phyloP scores from a whole-genome alignment of 2,113 vertebrate species.

The Xerus inauris region DNA sequence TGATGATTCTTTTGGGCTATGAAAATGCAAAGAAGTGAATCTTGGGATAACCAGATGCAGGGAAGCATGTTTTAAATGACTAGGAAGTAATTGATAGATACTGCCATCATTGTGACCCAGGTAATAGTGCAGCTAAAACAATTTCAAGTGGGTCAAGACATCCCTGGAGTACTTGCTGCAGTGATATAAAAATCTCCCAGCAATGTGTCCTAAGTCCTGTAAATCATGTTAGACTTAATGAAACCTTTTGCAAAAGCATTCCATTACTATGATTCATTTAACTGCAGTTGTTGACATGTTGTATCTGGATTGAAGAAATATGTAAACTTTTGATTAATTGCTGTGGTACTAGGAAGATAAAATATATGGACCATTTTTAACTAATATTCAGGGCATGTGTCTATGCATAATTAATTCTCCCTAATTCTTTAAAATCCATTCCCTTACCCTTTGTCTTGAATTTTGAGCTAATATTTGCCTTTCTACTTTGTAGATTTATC shows the following conservation, averaged over 20 bases:
- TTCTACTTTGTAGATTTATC: slow-evolving; percentile 47
- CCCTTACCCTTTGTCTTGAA: slow-evolving; percentile 24
- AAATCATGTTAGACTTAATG: slow-evolving; percentile 86
- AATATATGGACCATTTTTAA: slow-evolving; percentile 33
- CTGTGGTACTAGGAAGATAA: slow-evolving; percentile 45
- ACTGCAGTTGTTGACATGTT: slow-evolving; percentile 73
- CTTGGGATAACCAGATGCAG: slow-evolving; percentile 78
- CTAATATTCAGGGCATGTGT: slow-evolving; percentile 9
- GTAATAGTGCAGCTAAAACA: slow-evolving; percentile 86
- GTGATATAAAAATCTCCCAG: slow-evolving; percentile 85
- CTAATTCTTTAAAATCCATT: slow-evolving; percentile 70
- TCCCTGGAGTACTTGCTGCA: slow-evolving; percentile 84
- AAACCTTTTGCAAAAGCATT: slow-evolving; percentile 81
- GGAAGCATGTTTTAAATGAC: slow-evolving; percentile 81
- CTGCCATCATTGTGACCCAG: slow-evolving; percentile 85
- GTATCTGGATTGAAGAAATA: slow-evolving; percentile 83
- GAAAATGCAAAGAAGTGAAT: slow-evolving; percentile 79
- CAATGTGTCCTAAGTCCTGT: slow-evolving; percentile 82
- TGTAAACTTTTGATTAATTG: slow-evolving; percentile 81
- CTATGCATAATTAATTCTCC: slow-evolving; percentile 64
- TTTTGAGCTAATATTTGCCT: slow-evolving; percentile 70
- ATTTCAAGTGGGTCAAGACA: slow-evolving; percentile 84
- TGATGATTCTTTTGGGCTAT: slow-evolving; percentile 69
- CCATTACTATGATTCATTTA: slow-evolving; percentile 82
- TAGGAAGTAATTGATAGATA: slow-evolving; percentile 84